phyloP scores from a whole-genome alignment of 2,797 vertebrate species.

The Zenarchopterus dispar region DNA sequence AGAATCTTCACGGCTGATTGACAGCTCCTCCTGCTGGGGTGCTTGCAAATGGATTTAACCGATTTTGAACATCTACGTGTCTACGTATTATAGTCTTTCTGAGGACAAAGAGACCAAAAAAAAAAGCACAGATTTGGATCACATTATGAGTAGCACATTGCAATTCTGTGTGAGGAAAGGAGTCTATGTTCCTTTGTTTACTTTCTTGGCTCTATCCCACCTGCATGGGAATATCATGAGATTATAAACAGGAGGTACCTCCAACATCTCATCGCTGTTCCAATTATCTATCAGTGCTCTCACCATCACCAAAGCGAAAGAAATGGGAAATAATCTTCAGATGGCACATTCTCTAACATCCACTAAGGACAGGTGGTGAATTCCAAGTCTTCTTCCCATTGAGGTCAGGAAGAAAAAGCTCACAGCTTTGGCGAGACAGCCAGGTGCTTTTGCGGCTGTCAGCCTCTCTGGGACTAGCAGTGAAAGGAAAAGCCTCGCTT shows the following conservation, averaged over 20 bases:
- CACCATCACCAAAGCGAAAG: constrained; percentile 47
- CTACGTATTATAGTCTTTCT: constrained; percentile 23
- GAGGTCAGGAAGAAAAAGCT: constrained; percentile 38
- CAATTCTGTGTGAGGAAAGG: constrained; percentile 41
- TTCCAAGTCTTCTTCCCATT: constrained; percentile 22
- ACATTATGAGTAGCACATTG: constrained; percentile 36
- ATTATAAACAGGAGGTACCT: constrained; percentile 70
- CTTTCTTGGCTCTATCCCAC: constrained; percentile 48
- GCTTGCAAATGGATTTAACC: constrained; percentile 58
- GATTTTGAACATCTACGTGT: constrained; percentile 40
- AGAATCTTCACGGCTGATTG: constrained; percentile 36
- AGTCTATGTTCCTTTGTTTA: constrained; percentile 55
- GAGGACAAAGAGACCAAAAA: constrained; percentile 25
- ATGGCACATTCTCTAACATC: constrained; percentile 27
- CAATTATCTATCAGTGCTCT: constrained; percentile 55
- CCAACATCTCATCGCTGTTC: constrained; percentile 58
- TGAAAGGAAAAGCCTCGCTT: constrained; percentile 59
- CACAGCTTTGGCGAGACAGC: constrained; percentile 32
- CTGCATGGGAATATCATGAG: constrained; percentile 67
- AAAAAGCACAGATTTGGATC: constrained; percentile 46
- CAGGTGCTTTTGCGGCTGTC: constrained; percentile 61
- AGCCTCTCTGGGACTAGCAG: constrained; percentile 41
- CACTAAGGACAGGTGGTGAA: constrained; percentile 24
- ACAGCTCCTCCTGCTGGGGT: constrained; percentile 50
- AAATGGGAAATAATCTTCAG: constrained; percentile 34